Conservation (phyloP, 2,797 vertebrate genomes). For the Melopsittacus undulatus region DNA sequence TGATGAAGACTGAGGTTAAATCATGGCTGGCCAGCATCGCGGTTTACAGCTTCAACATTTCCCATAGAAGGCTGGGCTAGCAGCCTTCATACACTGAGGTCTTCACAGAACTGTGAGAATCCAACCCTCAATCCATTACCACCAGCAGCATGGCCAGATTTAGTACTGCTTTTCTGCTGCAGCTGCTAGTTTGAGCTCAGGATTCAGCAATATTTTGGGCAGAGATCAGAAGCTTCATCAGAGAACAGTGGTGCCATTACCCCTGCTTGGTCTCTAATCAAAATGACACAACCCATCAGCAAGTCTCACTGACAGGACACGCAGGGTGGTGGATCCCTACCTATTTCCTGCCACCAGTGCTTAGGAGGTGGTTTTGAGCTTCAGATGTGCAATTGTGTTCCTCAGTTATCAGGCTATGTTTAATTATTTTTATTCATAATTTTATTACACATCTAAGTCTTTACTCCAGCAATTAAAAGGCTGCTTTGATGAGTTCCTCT, state of each 20-base stretch:
- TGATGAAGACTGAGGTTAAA: not conserved
- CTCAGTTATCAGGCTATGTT: slow-evolving; percentile 58
- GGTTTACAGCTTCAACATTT: not conserved
- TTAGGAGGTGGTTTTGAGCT: slow-evolving; percentile 50
- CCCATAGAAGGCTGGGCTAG: not conserved
- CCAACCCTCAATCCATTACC: not conserved
- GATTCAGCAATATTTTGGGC: not conserved
- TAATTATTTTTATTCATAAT: slow-evolving; percentile 42
- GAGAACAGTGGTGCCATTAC: not conserved
- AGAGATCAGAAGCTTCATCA: not conserved
- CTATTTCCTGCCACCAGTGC: not conserved
- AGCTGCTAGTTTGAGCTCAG: not conserved
- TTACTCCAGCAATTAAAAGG: slow-evolving; percentile 67
- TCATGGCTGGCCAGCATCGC: not conserved
- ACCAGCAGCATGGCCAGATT: not conserved
- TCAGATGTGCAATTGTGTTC: slow-evolving; percentile 29
- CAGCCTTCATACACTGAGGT: not conserved
- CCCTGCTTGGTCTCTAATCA: not conserved
- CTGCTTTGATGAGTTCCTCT: slow-evolving; percentile 65
- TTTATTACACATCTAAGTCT: slow-evolving; percentile 25
- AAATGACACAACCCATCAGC: not conserved
- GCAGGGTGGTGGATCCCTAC: not conserved
- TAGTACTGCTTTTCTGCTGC: not conserved
- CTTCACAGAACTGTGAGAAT: not conserved
- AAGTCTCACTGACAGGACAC: not conserved